Evolutionary conservation across 2,797 vertebrate species (phyloP).

Genomic region (Microhierax caerulescens): DNA sequence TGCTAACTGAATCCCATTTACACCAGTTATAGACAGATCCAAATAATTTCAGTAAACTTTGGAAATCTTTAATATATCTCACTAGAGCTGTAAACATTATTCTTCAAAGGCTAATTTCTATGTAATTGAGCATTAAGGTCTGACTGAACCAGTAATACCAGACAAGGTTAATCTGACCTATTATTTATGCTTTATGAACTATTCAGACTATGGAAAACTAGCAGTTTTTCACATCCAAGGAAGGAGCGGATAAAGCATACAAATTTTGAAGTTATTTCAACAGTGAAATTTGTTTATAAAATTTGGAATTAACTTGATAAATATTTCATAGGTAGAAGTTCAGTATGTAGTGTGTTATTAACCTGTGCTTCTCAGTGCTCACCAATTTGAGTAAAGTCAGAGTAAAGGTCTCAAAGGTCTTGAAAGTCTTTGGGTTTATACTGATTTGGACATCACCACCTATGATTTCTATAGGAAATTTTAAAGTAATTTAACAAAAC

Average conservation of each 20-base stretch:
- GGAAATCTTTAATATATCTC: background rate
- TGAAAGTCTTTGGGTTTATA: background rate
- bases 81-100: background rate
- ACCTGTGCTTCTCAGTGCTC: background rate
- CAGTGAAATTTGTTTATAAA: background rate
- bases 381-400: background rate
- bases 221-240: background rate
- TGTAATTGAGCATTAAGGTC: background rate
- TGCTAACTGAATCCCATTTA: background rate
- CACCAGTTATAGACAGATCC: background rate
- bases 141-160: conserved; percentile 7
- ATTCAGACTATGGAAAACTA: background rate
- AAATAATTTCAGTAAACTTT: background rate
- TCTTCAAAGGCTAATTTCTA: background rate
- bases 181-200: conserved; percentile 8
- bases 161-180: background rate
- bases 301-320: background rate
- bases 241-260: background rate
- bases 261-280: background rate
- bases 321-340: background rate
- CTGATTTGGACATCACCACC: background rate
- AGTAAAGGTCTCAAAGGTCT: background rate
- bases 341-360: background rate
- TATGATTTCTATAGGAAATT: background rate
- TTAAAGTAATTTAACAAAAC: background rate